A percentile compares a stretch with the other conserved stretches of the same genome.
Evolutionary conservation across 2,797 vertebrate genomes (phyloP).

Genomic region (Rhynchotus rufescens): DNA sequence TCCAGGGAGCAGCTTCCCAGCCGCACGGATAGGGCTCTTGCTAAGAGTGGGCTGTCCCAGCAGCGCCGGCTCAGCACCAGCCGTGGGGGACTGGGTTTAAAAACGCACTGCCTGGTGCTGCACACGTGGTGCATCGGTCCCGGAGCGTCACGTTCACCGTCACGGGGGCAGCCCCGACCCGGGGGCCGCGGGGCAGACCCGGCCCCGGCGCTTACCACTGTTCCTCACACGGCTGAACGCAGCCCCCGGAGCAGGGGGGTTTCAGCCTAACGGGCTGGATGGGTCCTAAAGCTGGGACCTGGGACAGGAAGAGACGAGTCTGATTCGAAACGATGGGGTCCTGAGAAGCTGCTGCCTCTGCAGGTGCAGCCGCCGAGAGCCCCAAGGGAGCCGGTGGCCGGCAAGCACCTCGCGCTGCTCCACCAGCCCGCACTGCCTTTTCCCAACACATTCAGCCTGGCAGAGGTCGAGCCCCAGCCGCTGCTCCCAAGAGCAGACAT

Average conservation of each 20-base stretch:
- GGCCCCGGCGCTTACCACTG: background rate
- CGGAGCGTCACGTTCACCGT: background rate
- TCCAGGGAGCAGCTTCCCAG: background rate
- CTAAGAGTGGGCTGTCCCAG: slow-evolving; percentile 22
- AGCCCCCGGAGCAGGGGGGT: background rate
- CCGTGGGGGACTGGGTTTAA: no score
- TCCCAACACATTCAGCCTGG: background rate
- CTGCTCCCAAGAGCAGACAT: background rate
- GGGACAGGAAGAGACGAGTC: background rate
- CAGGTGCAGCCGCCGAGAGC: background rate
- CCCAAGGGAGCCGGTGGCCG: accelerated
- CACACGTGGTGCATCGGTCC: background rate
- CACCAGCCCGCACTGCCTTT: background rate
- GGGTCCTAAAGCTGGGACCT: accelerated
- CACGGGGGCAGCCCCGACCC: slow-evolving; percentile 29
- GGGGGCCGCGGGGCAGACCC: background rate
- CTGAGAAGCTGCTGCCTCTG: background rate
- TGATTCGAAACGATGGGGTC: accelerated
- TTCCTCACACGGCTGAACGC: slow-evolving; percentile 14
- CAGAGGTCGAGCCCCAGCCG: background rate
- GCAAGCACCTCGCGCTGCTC: accelerated
- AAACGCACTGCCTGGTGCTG: slow-evolving; percentile 24
- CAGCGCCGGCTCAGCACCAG: background rate
- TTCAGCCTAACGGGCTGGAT: background rate
- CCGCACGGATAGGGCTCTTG: slow-evolving; percentile 19